phyloP scores from a whole-genome alignment of 2,797 vertebrate species.

The Pelobates cultripes region DNA sequence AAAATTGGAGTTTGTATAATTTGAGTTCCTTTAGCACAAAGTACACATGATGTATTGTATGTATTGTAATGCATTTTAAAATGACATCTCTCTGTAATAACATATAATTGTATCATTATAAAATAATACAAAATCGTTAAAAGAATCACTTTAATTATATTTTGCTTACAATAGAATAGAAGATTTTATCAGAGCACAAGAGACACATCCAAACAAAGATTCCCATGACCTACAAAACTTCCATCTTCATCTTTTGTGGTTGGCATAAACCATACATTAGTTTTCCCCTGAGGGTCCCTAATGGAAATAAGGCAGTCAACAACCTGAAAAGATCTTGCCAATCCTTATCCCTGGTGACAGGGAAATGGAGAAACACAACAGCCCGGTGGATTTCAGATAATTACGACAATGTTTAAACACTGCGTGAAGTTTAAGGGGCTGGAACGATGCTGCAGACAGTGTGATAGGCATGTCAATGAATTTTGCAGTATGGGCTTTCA shows the following conservation, averaged over 20 bases:
- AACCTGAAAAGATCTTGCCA: slow-evolving; percentile 52
- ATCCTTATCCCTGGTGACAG: slow-evolving; percentile 46
- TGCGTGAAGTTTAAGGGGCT: slow-evolving; percentile 42
- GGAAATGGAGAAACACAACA: slow-evolving; percentile 51
- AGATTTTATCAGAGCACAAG: slow-evolving; percentile 5
- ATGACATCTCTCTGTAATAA: neutral
- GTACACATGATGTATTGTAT: neutral
- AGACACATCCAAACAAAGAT: slow-evolving; percentile 28
- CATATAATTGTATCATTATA: slow-evolving; percentile 7
- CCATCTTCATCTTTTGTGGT: slow-evolving; percentile 47
- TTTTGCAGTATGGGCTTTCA: neutral
- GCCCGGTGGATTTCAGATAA: slow-evolving; percentile 46
- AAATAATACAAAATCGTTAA: neutral
- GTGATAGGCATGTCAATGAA: slow-evolving; percentile 14
- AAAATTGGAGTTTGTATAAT: neutral
- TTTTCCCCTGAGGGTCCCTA: slow-evolving; percentile 39
- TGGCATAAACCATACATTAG: slow-evolving; percentile 52
- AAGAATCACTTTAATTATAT: neutral
- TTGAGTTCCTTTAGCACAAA: neutral
- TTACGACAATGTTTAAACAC: slow-evolving; percentile 53
- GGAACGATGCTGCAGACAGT: slow-evolving; percentile 13
- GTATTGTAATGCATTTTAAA: neutral
- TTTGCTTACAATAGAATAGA: neutral
- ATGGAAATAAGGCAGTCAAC: slow-evolving; percentile 54
- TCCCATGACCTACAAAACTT: slow-evolving; percentile 48